These are phyloP conservation scores for Salticus scenicus DNA, from an alignment of 2,888 invertebrate genomes.

Conservation along the genomic window DNA sequence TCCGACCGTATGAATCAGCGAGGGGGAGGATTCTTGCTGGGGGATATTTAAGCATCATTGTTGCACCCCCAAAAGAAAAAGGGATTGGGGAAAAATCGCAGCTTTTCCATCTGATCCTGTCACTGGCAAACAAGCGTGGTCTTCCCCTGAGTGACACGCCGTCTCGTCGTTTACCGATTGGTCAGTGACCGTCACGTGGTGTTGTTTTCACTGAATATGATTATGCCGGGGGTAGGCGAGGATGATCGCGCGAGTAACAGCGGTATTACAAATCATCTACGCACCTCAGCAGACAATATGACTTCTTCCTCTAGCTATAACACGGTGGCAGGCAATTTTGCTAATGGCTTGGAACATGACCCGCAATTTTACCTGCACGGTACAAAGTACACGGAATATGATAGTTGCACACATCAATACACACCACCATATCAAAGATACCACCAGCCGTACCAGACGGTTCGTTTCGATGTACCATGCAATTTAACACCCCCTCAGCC, in stretches of 20 bases:
- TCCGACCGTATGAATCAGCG: conserved; percentile 55
- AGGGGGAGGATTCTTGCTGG: conserved; percentile 36
- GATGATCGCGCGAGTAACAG: conserved; percentile 48
- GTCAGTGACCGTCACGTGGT: conserved; percentile 58
- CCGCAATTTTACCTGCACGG: conserved; percentile 25
- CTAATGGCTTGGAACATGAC: conserved; percentile 38
- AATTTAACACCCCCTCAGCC: conserved; percentile 59
- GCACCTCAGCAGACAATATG: conserved; percentile 57
- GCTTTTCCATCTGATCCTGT: conserved; percentile 67
- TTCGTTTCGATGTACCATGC: conserved; percentile 34
- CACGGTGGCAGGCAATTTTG: conserved; percentile 36
- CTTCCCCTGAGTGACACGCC: conserved; percentile 66
- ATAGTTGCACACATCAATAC: conserved; percentile 38
- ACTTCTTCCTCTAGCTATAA: conserved; percentile 61
- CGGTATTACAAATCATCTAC: conserved; percentile 66
- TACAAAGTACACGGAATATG: conserved; percentile 23
- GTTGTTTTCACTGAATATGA: conserved; percentile 70
- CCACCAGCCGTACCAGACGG: conserved; percentile 24
- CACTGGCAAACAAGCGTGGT: conserved; percentile 65
- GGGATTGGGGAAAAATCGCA: conserved; percentile 58
- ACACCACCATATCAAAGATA: conserved; percentile 32
- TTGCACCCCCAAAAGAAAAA: conserved; percentile 31
- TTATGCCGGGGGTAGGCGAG: conserved; percentile 48
- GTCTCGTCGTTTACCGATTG: conserved; percentile 60
- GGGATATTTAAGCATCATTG: conserved; percentile 41